Conservation (phyloP, 2,113 vertebrate species). For the Cyrtonyx montezumae region DNA sequence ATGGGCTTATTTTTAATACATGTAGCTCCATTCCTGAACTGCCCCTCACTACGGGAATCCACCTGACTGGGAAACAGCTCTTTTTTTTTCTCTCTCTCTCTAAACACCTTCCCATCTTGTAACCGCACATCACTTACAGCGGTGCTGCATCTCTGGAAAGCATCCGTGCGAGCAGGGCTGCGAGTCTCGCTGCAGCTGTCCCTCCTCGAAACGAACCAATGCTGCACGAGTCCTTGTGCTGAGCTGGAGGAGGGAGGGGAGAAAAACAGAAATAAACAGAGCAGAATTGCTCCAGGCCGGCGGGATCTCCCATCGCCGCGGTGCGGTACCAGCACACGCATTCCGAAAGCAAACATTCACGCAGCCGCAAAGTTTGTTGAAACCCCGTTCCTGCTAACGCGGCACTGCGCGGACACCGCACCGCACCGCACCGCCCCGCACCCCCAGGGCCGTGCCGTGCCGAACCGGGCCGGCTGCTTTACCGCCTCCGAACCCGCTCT, state of each 20-base stretch:
- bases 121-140: not conserved
- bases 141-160: not conserved
- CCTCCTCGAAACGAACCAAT: not conserved
- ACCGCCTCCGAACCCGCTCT: not conserved
- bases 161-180: not conserved
- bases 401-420: not conserved
- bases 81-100: not conserved
- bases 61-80: not conserved
- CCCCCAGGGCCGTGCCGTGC: too few relatives aligned
- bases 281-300: not conserved
- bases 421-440: too few relatives aligned
- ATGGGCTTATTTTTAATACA: not conserved
- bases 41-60: not conserved
- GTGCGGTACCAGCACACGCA: not conserved
- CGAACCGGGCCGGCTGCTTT: not conserved
- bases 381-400: accelerated
- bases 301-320: not conserved
- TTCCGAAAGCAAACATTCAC: not conserved
- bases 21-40: not conserved
- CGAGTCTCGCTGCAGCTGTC: not conserved
- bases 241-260: conserved; percentile 2
- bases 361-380: not conserved
- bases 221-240: not conserved
- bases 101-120: not conserved
- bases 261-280: not conserved